Evolutionary conservation across 2,797 vertebrate genomes (phyloP), one percentile per base, ranked within the genome.

Genomic region (Pempheris klunzingeri): DNA sequence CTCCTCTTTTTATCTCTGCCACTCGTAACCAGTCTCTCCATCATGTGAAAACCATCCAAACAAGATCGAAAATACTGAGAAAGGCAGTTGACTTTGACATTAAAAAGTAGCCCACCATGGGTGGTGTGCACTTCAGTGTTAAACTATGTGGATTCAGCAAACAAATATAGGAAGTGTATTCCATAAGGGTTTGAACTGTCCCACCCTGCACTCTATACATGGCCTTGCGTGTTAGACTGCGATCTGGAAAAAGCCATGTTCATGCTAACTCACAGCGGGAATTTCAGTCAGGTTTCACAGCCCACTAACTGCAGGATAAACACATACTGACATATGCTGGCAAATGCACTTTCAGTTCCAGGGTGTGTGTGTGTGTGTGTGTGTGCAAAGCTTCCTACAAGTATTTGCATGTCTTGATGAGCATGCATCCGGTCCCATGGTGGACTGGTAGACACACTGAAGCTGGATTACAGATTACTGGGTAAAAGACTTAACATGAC

Each of bases 251-350:
- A 65, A 14, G 66, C 43, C 53, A 14, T 30, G 59, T 39, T 61
- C 71, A 39, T 24, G 41, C 43, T 34, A 65, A 71, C 59, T 47
- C 65, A 46, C 61, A 43, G 74, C 8, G 10, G 65, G 73, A 71
- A 41, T 24, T 77, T 82, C 71, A 68, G 70, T 54, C 49, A 30
- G 68, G 20, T 69, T 78, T 65, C 78, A 71, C 67, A 80, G 67
- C 52, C 65, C 78, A 84, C 59, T 79, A 49, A 81, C 77, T 18
- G 34, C 44, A 61, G 59, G 62, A 81, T 81, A 84, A 84, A 87
- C 82, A 85, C 61, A 60, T 32, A 30, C 68, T 50, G 62, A 69
- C 63, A 74, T 38, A 44, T 38, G 62, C 57, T 71, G 54, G 20
- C 11, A 57, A 36, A 73, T 71, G 24, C 13, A 61, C 50, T 36